phyloP scores from a whole-genome alignment of 2,797 vertebrate genomes.

The Anguilla marmorata region DNA sequence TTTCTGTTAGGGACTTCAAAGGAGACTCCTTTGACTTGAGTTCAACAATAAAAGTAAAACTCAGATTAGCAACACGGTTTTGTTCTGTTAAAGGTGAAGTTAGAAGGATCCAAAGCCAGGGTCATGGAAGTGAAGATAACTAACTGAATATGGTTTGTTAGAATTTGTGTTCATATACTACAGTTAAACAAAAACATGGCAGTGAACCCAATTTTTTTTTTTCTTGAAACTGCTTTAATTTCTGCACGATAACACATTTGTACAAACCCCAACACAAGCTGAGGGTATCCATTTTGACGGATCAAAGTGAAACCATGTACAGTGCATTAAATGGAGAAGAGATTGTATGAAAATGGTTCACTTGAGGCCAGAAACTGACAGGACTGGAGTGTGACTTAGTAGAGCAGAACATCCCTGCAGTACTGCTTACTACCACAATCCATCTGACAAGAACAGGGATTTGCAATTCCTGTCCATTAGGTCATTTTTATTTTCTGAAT shows the following conservation, averaged over 20 bases:
- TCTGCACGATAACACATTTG: neutral
- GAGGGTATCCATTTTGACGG: neutral
- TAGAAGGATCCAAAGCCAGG: slow-evolving; percentile 32
- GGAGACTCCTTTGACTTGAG: slow-evolving; percentile 47
- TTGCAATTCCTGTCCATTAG: neutral
- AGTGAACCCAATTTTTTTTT: neutral
- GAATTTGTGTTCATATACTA: neutral
- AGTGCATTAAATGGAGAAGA: neutral
- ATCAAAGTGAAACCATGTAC: neutral
- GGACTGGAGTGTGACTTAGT: neutral
- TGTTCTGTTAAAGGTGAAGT: slow-evolving; percentile 54
- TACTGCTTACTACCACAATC: neutral
- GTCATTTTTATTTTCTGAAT: neutral
- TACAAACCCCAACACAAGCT: neutral
- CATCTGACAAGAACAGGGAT: neutral
- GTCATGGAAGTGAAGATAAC: slow-evolving; percentile 8
- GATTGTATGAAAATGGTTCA: neutral
- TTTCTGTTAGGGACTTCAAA: slow-evolving; percentile 66
- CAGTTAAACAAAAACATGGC: neutral
- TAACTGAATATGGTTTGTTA: neutral
- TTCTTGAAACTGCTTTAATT: neutral
- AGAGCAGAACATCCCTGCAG: neutral
- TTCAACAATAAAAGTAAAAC: slow-evolving; percentile 52
- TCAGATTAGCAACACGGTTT: slow-evolving; percentile 55
- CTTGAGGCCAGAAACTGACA: neutral